phyloP scores from a whole-genome alignment of 2,888 invertebrate species.

The Lithophane semibrunnea region DNA sequence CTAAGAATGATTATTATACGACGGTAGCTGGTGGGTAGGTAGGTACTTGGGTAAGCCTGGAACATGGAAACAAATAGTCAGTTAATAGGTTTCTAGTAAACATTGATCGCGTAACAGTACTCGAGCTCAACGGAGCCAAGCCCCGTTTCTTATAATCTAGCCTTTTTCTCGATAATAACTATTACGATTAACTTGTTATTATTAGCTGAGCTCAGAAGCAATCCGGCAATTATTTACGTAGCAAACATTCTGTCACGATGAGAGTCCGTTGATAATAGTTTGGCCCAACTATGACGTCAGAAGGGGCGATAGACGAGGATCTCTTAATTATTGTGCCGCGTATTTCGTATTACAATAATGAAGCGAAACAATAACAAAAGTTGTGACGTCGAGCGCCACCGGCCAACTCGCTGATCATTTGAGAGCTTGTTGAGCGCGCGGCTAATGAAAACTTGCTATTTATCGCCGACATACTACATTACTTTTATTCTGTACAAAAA shows the following conservation, averaged over 20 bases:
- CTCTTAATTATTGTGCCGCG: conserved; percentile 89
- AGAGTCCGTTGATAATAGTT: conserved; percentile 84
- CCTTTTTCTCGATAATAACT: conserved; percentile 77
- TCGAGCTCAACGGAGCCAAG: conserved; percentile 68
- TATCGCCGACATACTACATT: conserved; percentile 81
- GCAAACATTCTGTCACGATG: conserved; percentile 83
- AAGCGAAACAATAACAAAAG: conserved; percentile 90
- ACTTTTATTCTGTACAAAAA: conserved; percentile 81
- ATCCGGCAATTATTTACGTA: conserved; percentile 82
- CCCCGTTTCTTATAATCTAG: conserved; percentile 73
- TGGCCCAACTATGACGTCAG: conserved; percentile 84
- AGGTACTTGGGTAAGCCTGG: conserved; percentile 34
- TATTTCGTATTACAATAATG: conserved; percentile 90
- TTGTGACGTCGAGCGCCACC: conserved; percentile 84
- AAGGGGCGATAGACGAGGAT: conserved; percentile 85
- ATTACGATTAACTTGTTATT: conserved; percentile 82
- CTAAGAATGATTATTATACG: conserved; percentile 53
- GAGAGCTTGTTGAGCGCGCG: conserved; percentile 87
- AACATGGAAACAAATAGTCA: conserved; percentile 70
- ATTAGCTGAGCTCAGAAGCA: conserved; percentile 79
- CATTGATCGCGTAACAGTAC: conserved; percentile 73
- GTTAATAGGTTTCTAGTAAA: conserved; percentile 80
- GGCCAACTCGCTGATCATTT: conserved; percentile 87
- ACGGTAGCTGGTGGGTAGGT: conserved; percentile 1
- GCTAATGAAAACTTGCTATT: conserved; percentile 89